phyloP scores from a whole-genome alignment of 1,140 invertebrate genomes.

The Plodia interpunctella region DNA sequence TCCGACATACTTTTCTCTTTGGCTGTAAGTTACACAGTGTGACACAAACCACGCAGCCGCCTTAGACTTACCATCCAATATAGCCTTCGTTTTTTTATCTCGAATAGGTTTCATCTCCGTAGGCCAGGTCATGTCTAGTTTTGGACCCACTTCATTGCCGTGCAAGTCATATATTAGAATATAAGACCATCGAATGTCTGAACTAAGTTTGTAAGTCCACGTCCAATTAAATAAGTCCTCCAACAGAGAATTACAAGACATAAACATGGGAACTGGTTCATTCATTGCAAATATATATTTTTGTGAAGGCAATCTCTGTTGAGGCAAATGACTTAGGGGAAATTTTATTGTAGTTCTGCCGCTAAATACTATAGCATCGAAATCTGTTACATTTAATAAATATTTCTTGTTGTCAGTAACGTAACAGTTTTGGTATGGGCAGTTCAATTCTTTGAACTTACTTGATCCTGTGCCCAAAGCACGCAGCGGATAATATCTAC shows the following conservation, averaged over 20 bases:
- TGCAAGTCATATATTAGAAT: no score
- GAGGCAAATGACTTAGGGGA: slow-evolving; percentile 29
- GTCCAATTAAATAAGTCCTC: slow-evolving; percentile 73
- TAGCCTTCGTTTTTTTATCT: no score
- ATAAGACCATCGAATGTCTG: no score
- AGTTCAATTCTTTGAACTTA: slow-evolving; percentile 40
- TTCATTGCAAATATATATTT: slow-evolving; percentile 60
- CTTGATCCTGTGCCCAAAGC: slow-evolving; percentile 27
- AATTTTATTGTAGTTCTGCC: slow-evolving; percentile 35
- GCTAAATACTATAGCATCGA: slow-evolving; percentile 49
- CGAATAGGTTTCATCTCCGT: no score
- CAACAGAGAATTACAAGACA: slow-evolving; percentile 33
- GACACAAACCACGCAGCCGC: no score
- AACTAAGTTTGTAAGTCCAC: no score
- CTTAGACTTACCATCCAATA: no score
- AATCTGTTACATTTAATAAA: slow-evolving; percentile 29
- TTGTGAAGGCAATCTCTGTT: slow-evolving; percentile 33
- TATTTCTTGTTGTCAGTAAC: slow-evolving; percentile 33
- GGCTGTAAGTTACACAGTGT: no score
- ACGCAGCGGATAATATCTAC: no score
- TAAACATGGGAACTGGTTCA: slow-evolving; percentile 53
- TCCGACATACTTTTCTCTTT: no score
- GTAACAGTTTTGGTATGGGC: slow-evolving; percentile 40
- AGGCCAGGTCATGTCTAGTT: no score
- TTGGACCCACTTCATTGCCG: no score